Evolutionary conservation across 2,888 invertebrate genomes (phyloP).

Genomic region (Pterobdella sp.): DNA sequence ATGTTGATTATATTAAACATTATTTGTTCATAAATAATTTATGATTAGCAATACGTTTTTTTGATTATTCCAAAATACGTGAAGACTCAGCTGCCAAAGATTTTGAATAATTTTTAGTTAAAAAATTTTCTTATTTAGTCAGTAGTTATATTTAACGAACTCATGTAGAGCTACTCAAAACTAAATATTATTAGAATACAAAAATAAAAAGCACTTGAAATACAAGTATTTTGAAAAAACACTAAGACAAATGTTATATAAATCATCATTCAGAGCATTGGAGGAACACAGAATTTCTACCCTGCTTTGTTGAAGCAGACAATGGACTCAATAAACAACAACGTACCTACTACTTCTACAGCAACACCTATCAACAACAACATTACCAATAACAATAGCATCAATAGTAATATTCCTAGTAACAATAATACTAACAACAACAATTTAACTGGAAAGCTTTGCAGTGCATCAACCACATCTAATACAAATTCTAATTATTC

Average conservation of each 20-base stretch:
- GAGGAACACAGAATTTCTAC: not conserved
- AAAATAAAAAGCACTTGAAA: too few species aligned
- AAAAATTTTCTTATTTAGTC: constrained; percentile 38
- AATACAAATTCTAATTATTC: not conserved
- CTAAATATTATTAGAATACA: too few species aligned
- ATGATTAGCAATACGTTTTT: too few species aligned
- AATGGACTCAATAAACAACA: constrained; percentile 14
- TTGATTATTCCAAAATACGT: too few species aligned
- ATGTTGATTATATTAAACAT: too few species aligned
- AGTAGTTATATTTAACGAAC: not conserved
- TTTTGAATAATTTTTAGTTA: constrained; percentile 38
- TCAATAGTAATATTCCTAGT: not conserved
- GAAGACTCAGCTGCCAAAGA: too few species aligned
- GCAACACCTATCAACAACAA: too few species aligned
- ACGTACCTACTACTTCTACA: not conserved
- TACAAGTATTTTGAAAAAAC: too few species aligned
- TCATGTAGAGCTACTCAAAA: too few species aligned
- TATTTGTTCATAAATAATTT: too few species aligned
- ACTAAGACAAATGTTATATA: not conserved
- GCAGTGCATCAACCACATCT: not conserved
- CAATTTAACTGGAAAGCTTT: not conserved
- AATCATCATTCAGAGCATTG: constrained; percentile 1
- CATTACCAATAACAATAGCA: too few species aligned
- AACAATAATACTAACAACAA: not conserved
- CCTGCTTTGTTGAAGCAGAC: constrained; percentile 10